Evolutionary conservation across 2,113 vertebrate genomes (phyloP).

Genomic region (Hemicordylus capensis): DNA sequence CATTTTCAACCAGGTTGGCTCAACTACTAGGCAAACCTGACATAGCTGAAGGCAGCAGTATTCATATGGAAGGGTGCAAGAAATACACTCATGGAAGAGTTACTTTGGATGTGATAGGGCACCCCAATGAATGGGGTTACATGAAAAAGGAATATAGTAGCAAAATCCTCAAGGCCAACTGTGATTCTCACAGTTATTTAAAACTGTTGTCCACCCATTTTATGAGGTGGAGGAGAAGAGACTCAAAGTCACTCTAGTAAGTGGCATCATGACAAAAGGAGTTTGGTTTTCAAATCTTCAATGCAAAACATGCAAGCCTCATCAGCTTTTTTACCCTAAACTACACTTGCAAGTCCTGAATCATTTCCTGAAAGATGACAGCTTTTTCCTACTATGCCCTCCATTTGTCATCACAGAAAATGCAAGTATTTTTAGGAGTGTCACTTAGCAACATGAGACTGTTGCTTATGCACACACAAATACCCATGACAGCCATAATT

Average conservation of each 20-base stretch:
- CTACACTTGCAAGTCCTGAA: background rate
- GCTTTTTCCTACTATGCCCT: background rate
- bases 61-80: background rate
- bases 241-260: background rate
- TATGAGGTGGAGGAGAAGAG: background rate
- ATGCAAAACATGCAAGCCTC: rapidly evolving
- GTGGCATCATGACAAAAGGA: background rate
- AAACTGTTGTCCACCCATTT: background rate
- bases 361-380: background rate
- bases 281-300: background rate
- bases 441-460: background rate
- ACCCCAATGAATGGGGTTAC: background rate
- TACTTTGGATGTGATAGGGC: background rate
- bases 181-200: background rate
- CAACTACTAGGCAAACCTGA: background rate
- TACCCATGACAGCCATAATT: rapidly evolving
- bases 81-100: background rate
- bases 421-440: background rate
- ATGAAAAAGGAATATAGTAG: background rate
- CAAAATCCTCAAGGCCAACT: background rate
- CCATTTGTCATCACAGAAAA: rapidly evolving
- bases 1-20: background rate
- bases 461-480: rapidly evolving
- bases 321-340: background rate
- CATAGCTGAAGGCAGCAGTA: background rate